A percentile compares a stretch with the other conserved stretches of the same genome.
Conservation (phyloP, 1,140 invertebrate genomes). For the Dreissena rostriformis region DNA sequence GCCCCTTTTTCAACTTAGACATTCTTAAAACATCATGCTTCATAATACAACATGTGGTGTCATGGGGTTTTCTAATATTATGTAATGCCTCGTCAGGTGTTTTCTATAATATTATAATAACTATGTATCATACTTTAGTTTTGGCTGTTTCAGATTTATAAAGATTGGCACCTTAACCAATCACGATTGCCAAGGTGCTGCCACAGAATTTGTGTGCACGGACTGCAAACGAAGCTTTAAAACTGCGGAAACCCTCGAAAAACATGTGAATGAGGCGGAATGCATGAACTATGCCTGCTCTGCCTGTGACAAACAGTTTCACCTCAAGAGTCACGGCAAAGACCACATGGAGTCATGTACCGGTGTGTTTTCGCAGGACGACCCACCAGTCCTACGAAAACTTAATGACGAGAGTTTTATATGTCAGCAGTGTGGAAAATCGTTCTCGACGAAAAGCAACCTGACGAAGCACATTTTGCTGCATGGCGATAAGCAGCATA, state of each 20-base stretch:
- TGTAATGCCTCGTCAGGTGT: no score
- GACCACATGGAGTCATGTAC: slow-evolving; percentile 7
- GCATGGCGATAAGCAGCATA: slow-evolving; percentile 81
- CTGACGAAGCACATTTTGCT: slow-evolving; percentile 79
- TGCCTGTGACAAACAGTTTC: slow-evolving; percentile 48
- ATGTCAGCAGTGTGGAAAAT: slow-evolving; percentile 76
- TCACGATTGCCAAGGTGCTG: slow-evolving; percentile 69
- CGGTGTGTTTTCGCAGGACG: neutral
- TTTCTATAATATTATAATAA: no score
- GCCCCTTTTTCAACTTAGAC: no score
- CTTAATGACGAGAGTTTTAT: slow-evolving; percentile 57
- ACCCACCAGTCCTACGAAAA: neutral
- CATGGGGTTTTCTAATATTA: no score
- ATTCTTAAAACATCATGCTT: no score
- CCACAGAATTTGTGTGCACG: slow-evolving; percentile 17
- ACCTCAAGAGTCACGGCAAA: neutral
- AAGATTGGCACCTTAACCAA: slow-evolving; percentile 73
- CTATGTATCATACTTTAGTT: no score
- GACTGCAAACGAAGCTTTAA: slow-evolving; percentile 50
- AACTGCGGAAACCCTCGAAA: slow-evolving; percentile 28
- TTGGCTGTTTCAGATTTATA: slow-evolving; percentile 65
- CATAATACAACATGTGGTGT: no score
- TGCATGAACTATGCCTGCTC: slow-evolving; percentile 61
- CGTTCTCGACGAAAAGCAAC: slow-evolving; percentile 76
- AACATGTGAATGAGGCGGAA: slow-evolving; percentile 51